Base-by-base conservation (phyloP, 2,797 vertebrate species). In the Sebastes steindachneri region DNA sequence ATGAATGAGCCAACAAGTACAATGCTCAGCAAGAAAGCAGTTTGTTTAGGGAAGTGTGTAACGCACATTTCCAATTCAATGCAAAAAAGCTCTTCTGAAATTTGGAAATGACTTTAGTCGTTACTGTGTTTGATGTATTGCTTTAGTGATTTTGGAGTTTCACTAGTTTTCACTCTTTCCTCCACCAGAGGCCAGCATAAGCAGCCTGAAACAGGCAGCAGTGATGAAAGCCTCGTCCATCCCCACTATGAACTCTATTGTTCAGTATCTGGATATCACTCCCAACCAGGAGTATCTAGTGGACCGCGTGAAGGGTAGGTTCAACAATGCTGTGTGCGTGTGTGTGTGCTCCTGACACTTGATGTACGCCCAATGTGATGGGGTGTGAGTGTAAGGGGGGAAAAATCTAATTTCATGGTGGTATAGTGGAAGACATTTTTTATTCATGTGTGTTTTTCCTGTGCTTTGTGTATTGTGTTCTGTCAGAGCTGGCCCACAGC, bases 211-310 rank as follows among this genome's bases (percentile, higher is more conserved):
- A 68, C 99, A 99, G 90, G 97, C 98, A 0, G 98, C 98, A 0
- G 93, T 99, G 15, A 96, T 98, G 63, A 99, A 99, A 90, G 98
- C 97, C 0, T 97, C 97, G 0, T 96, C 96, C 57, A 97, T 99
- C 74, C 99, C 98, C 1, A 98, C 97, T 0, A 89, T 99, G 68
- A 98, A 97, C 63, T 93, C 96, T 1, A 96, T 99, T 1, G 97
- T 99, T 85, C 98, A 97, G 72, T 99, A 99, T 86, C 81, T 99
- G 90, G 98, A 99, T 76, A 93, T 98, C 55, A 97, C 96, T 2
- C 96, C 98, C 1, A 99, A 98, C 94, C 99, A 99, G 87, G 99
- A 99, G 15, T 99, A 99, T 77, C 89, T 99, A 54, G 97, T 97
- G 25, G 99, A 99, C 25, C 95, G 98, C 70, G 95, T 99, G 79